phyloP scores from a whole-genome alignment of 1,140 invertebrate species.

The Stegodyphus mimosarum region DNA sequence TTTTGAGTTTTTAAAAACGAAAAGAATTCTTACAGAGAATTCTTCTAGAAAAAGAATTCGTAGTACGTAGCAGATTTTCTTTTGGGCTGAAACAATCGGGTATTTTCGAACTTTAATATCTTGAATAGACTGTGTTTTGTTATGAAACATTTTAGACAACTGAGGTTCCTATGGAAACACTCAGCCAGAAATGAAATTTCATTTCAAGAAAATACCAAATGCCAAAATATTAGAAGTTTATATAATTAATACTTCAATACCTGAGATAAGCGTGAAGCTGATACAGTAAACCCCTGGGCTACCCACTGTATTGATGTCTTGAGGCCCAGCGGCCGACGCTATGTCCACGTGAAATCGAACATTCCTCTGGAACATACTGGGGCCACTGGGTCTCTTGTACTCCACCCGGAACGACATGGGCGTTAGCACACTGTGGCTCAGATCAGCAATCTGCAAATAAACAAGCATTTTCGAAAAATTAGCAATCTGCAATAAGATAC shows the following conservation, averaged over 20 bases:
- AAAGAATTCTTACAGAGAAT: no score
- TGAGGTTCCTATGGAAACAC: background rate
- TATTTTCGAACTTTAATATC: no score
- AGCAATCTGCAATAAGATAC: no score
- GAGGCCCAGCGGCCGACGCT: slow-evolving; percentile 64
- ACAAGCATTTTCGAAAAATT: no score
- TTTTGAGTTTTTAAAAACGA: no score
- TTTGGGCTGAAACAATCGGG: no score
- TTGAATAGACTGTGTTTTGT: background rate
- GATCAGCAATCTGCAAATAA: slow-evolving; percentile 86
- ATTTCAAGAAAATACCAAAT: background rate
- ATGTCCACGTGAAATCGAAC: slow-evolving; percentile 92
- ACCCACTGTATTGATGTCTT: slow-evolving; percentile 61
- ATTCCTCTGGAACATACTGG: slow-evolving; percentile 96
- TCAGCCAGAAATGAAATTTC: background rate
- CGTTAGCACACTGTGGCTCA: slow-evolving; percentile 96
- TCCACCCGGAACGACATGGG: slow-evolving; percentile 98
- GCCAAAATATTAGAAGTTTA: background rate
- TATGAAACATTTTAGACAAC: background rate
- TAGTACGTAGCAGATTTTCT: no score
- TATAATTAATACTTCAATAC: slow-evolving; percentile 71
- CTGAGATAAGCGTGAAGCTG: slow-evolving; percentile 93
- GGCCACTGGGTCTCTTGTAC: slow-evolving; percentile 89
- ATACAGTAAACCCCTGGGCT: slow-evolving; percentile 90
- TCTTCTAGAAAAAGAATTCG: no score